phyloP scores from a whole-genome alignment of 2,888 invertebrate genomes.

The Acronicta alni region DNA sequence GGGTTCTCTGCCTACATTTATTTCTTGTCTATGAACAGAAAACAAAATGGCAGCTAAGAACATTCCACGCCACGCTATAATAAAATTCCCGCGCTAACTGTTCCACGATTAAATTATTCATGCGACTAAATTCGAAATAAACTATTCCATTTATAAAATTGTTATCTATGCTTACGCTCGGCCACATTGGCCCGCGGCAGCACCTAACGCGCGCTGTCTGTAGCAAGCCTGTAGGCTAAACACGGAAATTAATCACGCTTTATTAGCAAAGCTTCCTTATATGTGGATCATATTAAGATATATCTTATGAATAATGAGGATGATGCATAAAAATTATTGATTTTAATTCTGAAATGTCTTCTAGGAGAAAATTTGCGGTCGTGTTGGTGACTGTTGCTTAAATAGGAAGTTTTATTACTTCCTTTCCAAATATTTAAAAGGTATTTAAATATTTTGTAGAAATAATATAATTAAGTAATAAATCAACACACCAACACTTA shows the following conservation, averaged over 20 bases:
- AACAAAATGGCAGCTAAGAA: neutral
- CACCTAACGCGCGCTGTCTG: conserved; percentile 63
- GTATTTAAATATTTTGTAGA: conserved; percentile 1
- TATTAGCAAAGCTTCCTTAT: conserved; percentile 72
- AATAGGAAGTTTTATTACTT: too few relatives aligned
- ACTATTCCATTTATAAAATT: conserved; percentile 69
- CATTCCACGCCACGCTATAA: conserved; percentile 3
- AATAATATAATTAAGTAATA: too few relatives aligned
- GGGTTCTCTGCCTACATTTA: neutral
- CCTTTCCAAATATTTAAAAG: too few relatives aligned
- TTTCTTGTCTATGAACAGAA: neutral
- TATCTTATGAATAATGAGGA: conserved; percentile 51
- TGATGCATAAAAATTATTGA: conserved; percentile 43
- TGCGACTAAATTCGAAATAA: conserved; percentile 63
- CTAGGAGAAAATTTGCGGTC: conserved; percentile 8
- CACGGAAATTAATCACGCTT: conserved; percentile 73
- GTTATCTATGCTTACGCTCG: conserved; percentile 61
- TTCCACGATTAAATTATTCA: conserved; percentile 59
- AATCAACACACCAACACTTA: too few relatives aligned
- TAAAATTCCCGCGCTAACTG: conserved; percentile 34
- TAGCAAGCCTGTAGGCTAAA: conserved; percentile 61
- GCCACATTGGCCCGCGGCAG: conserved; percentile 60
- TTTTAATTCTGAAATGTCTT: conserved; percentile 37
- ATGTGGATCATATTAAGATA: conserved; percentile 55
- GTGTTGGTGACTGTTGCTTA: too few relatives aligned